These are phyloP conservation scores for Xyrichtys novacula DNA, from an alignment of 2,797 vertebrate species.

Conservation along the genomic window DNA sequence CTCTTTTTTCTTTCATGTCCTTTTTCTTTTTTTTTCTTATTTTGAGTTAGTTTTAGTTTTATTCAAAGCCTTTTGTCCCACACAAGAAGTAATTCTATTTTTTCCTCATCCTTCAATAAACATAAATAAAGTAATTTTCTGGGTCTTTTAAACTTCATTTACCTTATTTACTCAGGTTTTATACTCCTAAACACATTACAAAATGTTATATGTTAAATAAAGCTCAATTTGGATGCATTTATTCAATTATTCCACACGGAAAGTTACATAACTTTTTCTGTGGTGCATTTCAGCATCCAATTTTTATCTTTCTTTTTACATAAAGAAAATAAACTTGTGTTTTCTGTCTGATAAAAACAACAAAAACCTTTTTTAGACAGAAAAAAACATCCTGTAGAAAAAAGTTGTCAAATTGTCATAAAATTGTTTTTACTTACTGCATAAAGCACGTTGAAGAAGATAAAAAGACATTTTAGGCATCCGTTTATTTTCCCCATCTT, in stretches of 20 bases:
- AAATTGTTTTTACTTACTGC: slow-evolving; percentile 51
- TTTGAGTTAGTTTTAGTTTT: too few species aligned
- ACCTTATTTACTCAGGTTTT: not conserved
- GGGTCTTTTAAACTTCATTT: not conserved
- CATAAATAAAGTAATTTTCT: not conserved
- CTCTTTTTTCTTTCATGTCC: too few species aligned
- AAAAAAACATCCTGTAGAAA: not conserved
- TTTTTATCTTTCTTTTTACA: too few species aligned
- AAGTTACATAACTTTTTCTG: not conserved
- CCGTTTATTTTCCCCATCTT: slow-evolving; percentile 76
- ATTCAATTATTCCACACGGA: too few species aligned
- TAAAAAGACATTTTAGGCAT: slow-evolving; percentile 68
- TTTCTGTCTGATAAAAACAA: too few species aligned
- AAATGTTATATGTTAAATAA: not conserved
- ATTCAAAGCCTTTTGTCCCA: too few species aligned
- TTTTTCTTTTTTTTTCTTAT: too few species aligned
- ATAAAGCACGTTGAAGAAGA: slow-evolving; percentile 73
- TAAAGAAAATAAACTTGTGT: too few species aligned
- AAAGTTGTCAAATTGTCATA: not conserved
- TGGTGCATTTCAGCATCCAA: not conserved
- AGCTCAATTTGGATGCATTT: too few species aligned
- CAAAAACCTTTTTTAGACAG: not conserved
- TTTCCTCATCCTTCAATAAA: too few species aligned
- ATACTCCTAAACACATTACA: not conserved
- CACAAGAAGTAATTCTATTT: too few species aligned